Evolutionary conservation across 2,888 invertebrate genomes (phyloP).

Genomic region (Polydrusus pterygomalis): DNA sequence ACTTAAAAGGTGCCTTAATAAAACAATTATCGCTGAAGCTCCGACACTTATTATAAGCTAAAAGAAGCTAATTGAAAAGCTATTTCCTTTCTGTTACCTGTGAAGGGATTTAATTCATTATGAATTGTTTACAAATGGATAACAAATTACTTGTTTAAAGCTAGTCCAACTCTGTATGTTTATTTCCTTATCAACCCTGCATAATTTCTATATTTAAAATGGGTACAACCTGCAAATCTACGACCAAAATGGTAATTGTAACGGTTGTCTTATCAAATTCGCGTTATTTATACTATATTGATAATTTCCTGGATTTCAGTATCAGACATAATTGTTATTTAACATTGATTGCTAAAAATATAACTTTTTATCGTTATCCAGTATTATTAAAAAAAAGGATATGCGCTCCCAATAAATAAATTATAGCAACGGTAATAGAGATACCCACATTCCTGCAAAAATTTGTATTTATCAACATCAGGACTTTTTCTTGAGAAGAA

Average conservation of each 20-base stretch:
- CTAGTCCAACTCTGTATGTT: background rate
- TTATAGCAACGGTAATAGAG: background rate
- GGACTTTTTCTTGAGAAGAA: too few species aligned
- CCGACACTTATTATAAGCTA: background rate
- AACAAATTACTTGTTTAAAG: background rate
- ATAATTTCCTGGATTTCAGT: slow-evolving; percentile 10
- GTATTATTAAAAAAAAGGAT: background rate
- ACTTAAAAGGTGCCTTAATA: slow-evolving; percentile 14
- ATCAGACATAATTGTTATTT: slow-evolving; percentile 3
- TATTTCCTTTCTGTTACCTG: background rate
- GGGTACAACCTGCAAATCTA: slow-evolving; percentile 17
- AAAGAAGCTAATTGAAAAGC: background rate
- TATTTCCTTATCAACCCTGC: slow-evolving; percentile 18
- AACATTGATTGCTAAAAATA: slow-evolving; percentile 20
- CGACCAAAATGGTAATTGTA: slow-evolving; percentile 23
- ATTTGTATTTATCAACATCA: too few species aligned
- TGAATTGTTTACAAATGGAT: too few species aligned
- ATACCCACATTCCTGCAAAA: too few species aligned
- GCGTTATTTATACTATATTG: slow-evolving; percentile 6
- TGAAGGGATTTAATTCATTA: too few species aligned
- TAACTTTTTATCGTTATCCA: slow-evolving; percentile 1
- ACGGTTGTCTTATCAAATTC: slow-evolving; percentile 19
- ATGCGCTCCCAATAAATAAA: background rate
- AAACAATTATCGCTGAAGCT: slow-evolving; percentile 4
- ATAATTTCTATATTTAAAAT: slow-evolving; percentile 18